These are phyloP conservation scores for Barbus barbus DNA, from an alignment of 2,113 vertebrate genomes.

Conservation along the genomic window DNA sequence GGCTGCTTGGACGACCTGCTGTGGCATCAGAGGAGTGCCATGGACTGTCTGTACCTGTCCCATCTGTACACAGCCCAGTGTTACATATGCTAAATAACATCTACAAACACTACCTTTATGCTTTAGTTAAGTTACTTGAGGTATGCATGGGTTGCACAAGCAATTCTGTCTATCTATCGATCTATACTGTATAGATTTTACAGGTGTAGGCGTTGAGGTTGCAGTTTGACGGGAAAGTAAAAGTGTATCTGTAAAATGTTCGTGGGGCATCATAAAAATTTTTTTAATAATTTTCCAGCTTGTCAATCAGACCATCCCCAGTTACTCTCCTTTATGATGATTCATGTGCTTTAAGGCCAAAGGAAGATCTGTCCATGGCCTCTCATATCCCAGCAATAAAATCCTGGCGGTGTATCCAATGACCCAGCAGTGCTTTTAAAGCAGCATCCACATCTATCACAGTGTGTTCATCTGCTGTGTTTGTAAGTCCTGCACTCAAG, in stretches of 20 bases:
- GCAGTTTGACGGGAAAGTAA: too few relatives aligned
- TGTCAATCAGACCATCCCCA: not conserved
- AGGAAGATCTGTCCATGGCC: not conserved
- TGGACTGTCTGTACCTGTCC: slow-evolving; percentile 18
- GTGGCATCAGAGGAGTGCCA: slow-evolving; percentile 7
- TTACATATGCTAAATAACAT: not conserved
- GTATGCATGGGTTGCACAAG: not conserved
- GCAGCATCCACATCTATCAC: not conserved
- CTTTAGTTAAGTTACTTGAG: not conserved
- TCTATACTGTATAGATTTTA: not conserved
- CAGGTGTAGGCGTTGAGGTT: not conserved
- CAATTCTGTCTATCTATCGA: not conserved
- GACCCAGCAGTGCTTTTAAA: not conserved
- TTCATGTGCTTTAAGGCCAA: not conserved
- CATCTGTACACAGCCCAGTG: not conserved
- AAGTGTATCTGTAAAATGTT: slow-evolving; percentile 2
- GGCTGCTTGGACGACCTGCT: slow-evolving; percentile 27
- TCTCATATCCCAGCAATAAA: slow-evolving; percentile 24
- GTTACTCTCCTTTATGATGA: slow-evolving; percentile 8
- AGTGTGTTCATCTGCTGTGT: not conserved
- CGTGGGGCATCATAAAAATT: slow-evolving; percentile 6
- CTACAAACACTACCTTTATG: not conserved
- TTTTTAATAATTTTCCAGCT: not conserved
- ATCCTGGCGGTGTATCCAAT: not conserved
- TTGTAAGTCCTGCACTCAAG: not conserved